A percentile compares a stretch with the other conserved stretches of the same genome.
phyloP scores from a whole-genome alignment of 1,140 invertebrate genomes.

The Drosophila persimilis region DNA sequence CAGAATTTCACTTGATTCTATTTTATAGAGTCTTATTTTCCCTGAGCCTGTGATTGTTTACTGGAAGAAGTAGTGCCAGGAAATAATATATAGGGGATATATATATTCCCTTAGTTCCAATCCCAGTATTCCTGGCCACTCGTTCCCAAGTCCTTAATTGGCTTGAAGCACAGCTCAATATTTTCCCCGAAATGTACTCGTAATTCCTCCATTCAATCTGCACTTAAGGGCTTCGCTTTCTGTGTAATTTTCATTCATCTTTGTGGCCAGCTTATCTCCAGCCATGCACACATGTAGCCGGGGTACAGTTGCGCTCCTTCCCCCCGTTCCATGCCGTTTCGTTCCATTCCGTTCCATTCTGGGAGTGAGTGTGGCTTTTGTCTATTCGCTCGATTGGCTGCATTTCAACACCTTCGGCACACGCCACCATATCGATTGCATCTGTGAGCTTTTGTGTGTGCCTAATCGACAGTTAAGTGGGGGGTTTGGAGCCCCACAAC shows the following conservation, averaged over 20 bases:
- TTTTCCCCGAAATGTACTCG: too few species aligned
- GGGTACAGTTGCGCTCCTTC: neutral
- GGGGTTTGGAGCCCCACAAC: neutral
- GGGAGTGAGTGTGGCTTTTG: conserved; percentile 8
- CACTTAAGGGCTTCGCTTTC: neutral
- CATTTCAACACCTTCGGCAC: conserved; percentile 51
- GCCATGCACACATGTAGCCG: neutral
- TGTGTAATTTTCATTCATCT: conserved; percentile 6
- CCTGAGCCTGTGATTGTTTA: too few species aligned
- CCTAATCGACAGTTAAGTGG: conserved; percentile 35
- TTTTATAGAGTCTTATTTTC: too few species aligned
- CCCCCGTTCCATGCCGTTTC: neutral
- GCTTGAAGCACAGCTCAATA: too few species aligned
- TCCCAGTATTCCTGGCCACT: too few species aligned
- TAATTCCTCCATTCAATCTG: neutral
- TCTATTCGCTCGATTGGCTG: conserved; percentile 19
- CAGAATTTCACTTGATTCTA: too few species aligned
- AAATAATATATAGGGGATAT: too few species aligned
- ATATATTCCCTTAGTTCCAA: too few species aligned
- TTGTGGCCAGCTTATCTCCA: conserved; percentile 7
- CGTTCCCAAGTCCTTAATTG: neutral
- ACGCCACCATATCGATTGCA: conserved; percentile 33
- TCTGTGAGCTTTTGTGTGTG: conserved; percentile 23
- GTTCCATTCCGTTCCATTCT: neutral
- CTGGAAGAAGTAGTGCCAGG: too few species aligned